Conservation (phyloP, 2,113 vertebrate species). For the Coracopsis vasa region DNA sequence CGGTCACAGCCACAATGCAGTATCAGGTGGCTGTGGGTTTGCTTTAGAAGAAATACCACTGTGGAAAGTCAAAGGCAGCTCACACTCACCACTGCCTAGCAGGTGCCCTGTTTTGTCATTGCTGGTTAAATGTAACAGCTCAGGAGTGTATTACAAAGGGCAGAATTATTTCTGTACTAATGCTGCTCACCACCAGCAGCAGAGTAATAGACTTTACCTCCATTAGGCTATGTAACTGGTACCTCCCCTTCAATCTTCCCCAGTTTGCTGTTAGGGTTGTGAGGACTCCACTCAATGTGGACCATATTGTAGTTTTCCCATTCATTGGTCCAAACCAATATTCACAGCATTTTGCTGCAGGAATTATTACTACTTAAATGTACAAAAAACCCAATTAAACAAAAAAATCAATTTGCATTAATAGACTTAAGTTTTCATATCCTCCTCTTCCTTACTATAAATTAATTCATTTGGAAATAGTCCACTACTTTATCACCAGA, state of each 20-base stretch:
- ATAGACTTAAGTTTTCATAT: not conserved
- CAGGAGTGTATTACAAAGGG: fast-evolving
- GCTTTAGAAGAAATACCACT: not conserved
- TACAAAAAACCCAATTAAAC: not conserved
- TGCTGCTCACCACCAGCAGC: not conserved
- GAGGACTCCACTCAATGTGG: not conserved
- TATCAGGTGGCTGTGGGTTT: not conserved
- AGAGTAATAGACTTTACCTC: not conserved
- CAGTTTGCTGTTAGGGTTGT: not conserved
- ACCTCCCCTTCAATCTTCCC: not conserved
- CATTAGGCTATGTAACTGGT: not conserved
- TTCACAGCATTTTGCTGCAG: not conserved
- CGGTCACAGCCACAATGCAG: fast-evolving
- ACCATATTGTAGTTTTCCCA: not conserved
- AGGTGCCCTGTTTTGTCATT: not conserved
- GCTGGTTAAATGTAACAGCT: not conserved
- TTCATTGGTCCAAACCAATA: not conserved
- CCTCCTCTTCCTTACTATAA: not conserved
- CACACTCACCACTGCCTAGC: not conserved
- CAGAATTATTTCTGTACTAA: not conserved
- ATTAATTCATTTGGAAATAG: not conserved
- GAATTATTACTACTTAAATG: not conserved
- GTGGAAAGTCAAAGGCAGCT: not conserved
- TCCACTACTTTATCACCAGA: not conserved
- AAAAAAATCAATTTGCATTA: not conserved